phyloP scores from a whole-genome alignment of 2,888 invertebrate genomes.

The Eustalomyia histrio region DNA sequence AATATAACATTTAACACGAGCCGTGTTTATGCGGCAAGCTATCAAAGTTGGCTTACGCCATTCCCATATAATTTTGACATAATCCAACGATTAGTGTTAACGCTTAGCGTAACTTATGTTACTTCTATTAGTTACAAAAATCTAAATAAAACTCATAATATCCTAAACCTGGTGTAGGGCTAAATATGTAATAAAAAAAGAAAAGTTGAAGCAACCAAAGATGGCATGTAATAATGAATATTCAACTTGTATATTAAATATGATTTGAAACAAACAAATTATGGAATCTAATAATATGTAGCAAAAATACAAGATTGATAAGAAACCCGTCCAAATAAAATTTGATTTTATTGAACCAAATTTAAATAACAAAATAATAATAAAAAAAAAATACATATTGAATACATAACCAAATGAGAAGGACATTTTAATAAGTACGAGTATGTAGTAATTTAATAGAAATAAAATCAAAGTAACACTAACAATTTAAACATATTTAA shows the following conservation, averaged over 20 bases:
- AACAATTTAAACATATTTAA: no score
- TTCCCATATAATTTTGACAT: no score
- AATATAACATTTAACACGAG: no score
- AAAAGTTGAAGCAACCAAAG: not conserved
- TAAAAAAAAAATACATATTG: slow-evolving; percentile 35
- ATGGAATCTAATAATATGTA: slow-evolving; percentile 38
- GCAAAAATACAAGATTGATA: slow-evolving; percentile 73
- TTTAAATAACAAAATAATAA: slow-evolving; percentile 43
- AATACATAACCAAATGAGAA: slow-evolving; percentile 35
- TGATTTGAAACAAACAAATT: slow-evolving; percentile 41
- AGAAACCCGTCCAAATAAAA: slow-evolving; percentile 76
- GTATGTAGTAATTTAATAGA: not conserved
- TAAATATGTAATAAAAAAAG: not conserved
- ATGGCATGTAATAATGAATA: not conserved
- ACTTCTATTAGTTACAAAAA: no score
- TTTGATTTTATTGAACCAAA: slow-evolving; percentile 69
- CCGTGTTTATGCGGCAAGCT: no score
- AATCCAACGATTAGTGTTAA: no score
- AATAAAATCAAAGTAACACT: not conserved
- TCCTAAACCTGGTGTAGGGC: not conserved
- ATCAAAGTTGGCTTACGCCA: no score
- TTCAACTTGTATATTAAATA: not conserved
- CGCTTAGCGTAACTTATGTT: no score
- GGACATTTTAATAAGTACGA: slow-evolving; percentile 5
- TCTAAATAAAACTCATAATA: no score